phyloP scores from a whole-genome alignment of 2,113 vertebrate species.

The Emydocephalus ijimae region DNA sequence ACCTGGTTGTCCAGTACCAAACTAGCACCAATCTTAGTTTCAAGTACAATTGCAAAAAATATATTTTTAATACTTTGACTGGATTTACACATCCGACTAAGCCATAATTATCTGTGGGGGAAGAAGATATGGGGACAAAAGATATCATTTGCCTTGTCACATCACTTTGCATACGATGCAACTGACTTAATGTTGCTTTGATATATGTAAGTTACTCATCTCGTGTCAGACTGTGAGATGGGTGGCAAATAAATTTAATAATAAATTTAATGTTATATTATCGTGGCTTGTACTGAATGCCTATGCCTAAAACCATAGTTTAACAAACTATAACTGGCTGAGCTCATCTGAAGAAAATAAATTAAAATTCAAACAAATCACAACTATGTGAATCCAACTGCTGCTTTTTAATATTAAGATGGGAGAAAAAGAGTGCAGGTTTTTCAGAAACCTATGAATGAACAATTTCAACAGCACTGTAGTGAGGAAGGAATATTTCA shows the following conservation, averaged over 20 bases:
- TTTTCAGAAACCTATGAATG: not conserved
- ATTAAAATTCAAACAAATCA: not conserved
- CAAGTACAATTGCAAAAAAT: not conserved
- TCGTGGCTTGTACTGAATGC: not conserved
- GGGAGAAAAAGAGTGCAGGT: not conserved
- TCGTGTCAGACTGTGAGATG: not conserved
- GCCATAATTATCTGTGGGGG: not conserved
- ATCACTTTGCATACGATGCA: not conserved
- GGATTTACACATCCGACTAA: not conserved
- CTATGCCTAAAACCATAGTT: not conserved
- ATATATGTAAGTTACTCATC: not conserved
- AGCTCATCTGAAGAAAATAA: not conserved
- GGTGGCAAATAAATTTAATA: not conserved
- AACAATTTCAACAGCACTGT: not conserved
- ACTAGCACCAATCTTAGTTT: not conserved
- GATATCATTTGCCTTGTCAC: not conserved
- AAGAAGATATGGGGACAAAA: not conserved
- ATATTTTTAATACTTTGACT: not conserved
- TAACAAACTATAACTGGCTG: not conserved
- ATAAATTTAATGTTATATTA: not conserved
- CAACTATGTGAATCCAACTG: not conserved
- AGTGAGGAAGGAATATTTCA: not conserved
- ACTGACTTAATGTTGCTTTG: not conserved
- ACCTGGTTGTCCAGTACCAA: not conserved
- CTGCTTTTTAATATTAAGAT: not conserved